Percentiles rank a stretch among this genome's conserved stretches.
phyloP scores from a whole-genome alignment of 2,113 vertebrate genomes.

The Melanostigma gelatinosum region DNA sequence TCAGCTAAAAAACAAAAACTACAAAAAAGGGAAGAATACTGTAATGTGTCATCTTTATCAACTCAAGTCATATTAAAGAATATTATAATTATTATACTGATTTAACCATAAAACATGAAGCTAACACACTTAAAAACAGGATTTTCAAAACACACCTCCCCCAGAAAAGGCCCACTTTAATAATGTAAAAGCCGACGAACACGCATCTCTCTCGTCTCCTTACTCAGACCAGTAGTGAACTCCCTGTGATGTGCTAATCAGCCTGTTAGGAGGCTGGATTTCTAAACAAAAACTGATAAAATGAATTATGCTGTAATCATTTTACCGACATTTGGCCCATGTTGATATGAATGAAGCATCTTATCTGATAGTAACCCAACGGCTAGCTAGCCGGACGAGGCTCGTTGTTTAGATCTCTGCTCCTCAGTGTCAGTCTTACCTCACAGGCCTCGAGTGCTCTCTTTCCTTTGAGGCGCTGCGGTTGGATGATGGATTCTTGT shows the following conservation, averaged over 20 bases:
- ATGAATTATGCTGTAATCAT: neutral
- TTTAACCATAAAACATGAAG: neutral
- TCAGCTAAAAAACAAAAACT: neutral
- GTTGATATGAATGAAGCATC: neutral
- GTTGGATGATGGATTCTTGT: conserved; percentile 9
- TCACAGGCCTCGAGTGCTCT: conserved; percentile 1
- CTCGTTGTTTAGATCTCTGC: neutral
- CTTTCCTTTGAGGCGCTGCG: conserved; percentile 10
- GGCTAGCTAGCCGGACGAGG: neutral
- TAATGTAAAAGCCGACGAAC: neutral
- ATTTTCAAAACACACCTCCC: neutral
- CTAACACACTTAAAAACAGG: neutral
- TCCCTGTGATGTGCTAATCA: neutral
- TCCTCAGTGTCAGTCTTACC: conserved; percentile 31
- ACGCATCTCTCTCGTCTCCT: neutral
- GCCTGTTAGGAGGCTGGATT: neutral
- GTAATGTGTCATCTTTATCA: neutral
- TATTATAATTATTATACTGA: neutral
- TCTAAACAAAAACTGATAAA: neutral
- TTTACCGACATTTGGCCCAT: too few relatives aligned
- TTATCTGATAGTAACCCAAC: neutral
- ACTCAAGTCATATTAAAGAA: neutral
- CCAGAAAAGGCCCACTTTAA: neutral
- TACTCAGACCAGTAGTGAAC: neutral
- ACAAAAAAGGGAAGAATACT: neutral